These are phyloP conservation scores for Arctopsyche grandis DNA, from an alignment of 1,140 invertebrate species.

Conservation along the genomic window DNA sequence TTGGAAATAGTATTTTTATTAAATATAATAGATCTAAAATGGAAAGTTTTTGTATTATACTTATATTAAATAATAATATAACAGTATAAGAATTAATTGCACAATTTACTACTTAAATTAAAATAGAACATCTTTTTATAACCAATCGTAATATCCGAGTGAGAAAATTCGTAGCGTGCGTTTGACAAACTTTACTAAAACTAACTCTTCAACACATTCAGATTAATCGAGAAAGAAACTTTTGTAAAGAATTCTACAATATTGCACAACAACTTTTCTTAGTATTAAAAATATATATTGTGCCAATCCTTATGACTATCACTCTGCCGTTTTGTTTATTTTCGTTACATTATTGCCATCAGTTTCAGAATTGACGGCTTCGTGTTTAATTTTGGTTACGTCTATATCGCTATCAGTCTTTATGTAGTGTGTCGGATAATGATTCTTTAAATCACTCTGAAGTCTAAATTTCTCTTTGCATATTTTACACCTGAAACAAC, in stretches of 20 bases:
- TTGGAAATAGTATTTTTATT: too few species aligned
- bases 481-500: constrained; percentile 35
- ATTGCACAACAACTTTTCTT: neutral
- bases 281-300: neutral
- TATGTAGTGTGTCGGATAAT: constrained; percentile 35
- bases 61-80: too few species aligned
- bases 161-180: neutral
- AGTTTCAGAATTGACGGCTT: neutral
- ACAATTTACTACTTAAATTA: too few species aligned
- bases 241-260: neutral
- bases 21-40: too few species aligned
- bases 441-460: constrained; percentile 37
- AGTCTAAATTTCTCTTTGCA: constrained; percentile 37
- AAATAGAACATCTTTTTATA: too few species aligned
- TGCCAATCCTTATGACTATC: neutral
- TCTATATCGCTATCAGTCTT: constrained; percentile 35
- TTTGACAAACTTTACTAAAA: neutral
- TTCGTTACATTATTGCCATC: neutral
- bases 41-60: too few species aligned
- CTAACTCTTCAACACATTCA: neutral
- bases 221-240: neutral
- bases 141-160: too few species aligned
- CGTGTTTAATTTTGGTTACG: constrained; percentile 1
- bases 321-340: neutral
- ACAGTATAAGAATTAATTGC: too few species aligned